Evolutionary conservation across 2,797 vertebrate genomes (phyloP).

Genomic region (Fringilla coelebs): DNA sequence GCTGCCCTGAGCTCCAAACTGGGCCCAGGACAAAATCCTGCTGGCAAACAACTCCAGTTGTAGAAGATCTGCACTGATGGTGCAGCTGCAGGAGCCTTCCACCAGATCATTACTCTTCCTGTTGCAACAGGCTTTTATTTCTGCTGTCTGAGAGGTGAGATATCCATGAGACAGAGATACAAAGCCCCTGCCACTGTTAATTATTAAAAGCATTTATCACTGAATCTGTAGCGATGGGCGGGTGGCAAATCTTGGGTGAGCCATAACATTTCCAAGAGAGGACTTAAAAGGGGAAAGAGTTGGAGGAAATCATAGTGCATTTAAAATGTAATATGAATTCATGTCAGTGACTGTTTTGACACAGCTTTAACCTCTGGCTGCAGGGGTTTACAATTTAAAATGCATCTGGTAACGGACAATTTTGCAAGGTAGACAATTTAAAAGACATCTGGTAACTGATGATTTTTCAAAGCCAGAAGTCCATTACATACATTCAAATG

Average conservation of each 20-base stretch:
- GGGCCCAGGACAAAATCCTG: background rate
- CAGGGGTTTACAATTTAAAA: conserved; percentile 3
- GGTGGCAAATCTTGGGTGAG: background rate
- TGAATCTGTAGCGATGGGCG: rapidly evolving
- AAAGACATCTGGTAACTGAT: conserved; percentile 48
- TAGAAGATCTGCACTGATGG: background rate
- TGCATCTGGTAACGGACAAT: conserved; percentile 23
- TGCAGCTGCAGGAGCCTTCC: background rate
- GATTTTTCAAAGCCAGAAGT: conserved; percentile 16
- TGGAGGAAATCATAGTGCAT: background rate
- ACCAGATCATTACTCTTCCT: background rate
- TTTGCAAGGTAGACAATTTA: background rate
- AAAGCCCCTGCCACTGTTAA: background rate
- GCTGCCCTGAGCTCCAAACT: background rate
- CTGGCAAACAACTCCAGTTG: background rate
- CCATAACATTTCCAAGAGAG: background rate
- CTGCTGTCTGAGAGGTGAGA: background rate
- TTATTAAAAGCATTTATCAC: conserved; percentile 36
- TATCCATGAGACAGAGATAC: background rate
- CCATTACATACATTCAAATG: conserved; percentile 49
- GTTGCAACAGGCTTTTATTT: background rate
- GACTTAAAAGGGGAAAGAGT: background rate
- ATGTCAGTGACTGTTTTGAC: conserved; percentile 4
- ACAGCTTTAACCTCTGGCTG: conserved; percentile 28
- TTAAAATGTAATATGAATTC: background rate